Conservation (phyloP, 2,113 vertebrate genomes). For the Lonchura striata region DNA sequence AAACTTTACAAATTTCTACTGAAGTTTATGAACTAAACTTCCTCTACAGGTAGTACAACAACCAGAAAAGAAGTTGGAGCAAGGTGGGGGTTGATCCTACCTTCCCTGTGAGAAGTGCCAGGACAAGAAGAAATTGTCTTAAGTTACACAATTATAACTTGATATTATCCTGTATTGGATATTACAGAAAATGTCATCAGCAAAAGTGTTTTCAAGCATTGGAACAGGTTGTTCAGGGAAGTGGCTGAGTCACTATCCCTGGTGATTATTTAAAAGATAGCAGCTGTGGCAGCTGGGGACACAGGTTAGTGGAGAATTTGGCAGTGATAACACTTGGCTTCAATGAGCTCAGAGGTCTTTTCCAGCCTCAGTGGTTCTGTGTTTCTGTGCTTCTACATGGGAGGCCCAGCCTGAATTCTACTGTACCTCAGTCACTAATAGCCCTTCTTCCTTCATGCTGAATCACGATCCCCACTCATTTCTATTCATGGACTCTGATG, state of each 20-base stretch:
- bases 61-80: neutral
- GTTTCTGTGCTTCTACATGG: neutral
- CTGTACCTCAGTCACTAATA: neutral
- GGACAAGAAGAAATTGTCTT: neutral
- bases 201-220: neutral
- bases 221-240: neutral
- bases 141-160: neutral
- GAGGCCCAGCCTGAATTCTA: neutral
- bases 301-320: accelerated
- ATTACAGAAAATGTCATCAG: neutral
- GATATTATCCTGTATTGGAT: too few relatives aligned
- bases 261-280: neutral
- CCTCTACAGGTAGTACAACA: neutral
- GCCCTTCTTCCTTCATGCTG: neutral
- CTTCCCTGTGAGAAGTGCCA: neutral
- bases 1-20: neutral
- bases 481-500: neutral
- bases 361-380: neutral
- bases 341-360: neutral
- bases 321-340: neutral
- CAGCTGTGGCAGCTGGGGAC: neutral
- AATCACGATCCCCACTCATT: neutral
- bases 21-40: neutral
- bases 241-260: neutral
- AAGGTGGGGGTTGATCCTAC: neutral